These are phyloP conservation scores for Emydura subglobosa DNA, from an alignment of 2,113 vertebrate genomes.

Conservation along the genomic window DNA sequence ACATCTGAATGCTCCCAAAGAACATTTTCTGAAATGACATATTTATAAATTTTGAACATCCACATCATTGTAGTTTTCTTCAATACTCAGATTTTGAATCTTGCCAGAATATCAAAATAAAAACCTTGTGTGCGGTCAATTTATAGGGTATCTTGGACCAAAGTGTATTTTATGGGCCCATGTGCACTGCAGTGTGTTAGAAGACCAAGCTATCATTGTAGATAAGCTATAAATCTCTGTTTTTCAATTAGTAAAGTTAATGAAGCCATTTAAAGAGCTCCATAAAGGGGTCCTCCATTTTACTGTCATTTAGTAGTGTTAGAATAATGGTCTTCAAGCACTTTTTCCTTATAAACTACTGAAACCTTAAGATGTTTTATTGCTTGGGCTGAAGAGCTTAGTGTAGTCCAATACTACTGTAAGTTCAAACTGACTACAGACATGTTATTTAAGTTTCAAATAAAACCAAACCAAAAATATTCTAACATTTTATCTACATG, in stretches of 20 bases:
- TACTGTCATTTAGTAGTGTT: slow-evolving; percentile 33
- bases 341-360: not conserved
- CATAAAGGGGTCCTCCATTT: slow-evolving; percentile 12
- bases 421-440: not conserved
- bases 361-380: not conserved
- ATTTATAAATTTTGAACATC: slow-evolving; percentile 13
- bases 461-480: not conserved
- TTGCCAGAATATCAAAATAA: not conserved
- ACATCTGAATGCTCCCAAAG: slow-evolving; percentile 10
- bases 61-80: not conserved
- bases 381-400: not conserved
- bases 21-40: not conserved
- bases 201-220: not conserved
- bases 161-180: not conserved
- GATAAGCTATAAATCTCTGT: slow-evolving; percentile 18
- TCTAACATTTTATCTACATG: not conserved
- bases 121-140: not conserved
- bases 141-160: not conserved
- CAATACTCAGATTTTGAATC: not conserved
- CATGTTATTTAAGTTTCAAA: not conserved
- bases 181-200: not conserved
- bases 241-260: slow-evolving; percentile 59
- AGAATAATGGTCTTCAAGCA: not conserved
- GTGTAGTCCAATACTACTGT: not conserved
- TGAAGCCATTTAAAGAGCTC: slow-evolving; percentile 48